Percentiles rank a stretch among this genome's conserved stretches.
These are phyloP conservation scores for Zophobas atratus DNA, from an alignment of 1,140 invertebrate genomes.

Conservation along the genomic window DNA sequence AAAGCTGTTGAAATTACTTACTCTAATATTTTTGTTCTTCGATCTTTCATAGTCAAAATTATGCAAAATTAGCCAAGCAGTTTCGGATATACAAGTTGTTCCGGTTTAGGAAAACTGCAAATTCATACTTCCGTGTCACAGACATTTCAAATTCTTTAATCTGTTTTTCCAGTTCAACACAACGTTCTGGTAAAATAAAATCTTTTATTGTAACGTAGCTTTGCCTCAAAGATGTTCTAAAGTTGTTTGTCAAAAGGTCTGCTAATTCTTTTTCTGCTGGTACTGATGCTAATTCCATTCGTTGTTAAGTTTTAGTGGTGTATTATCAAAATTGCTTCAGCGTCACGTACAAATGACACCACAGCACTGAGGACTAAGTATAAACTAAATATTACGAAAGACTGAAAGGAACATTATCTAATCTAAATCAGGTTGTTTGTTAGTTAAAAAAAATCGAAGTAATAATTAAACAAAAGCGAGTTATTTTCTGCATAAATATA, in stretches of 20 bases:
- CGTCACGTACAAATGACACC: too few relatives aligned
- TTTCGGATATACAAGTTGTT: constrained; percentile 90
- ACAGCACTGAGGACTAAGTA: too few relatives aligned
- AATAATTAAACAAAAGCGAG: too few relatives aligned
- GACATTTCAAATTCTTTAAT: constrained; percentile 1
- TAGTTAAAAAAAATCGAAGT: too few relatives aligned
- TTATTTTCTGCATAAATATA: too few relatives aligned
- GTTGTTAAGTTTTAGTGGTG: too few relatives aligned
- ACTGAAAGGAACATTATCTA: too few relatives aligned
- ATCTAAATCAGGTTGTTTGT: too few relatives aligned
- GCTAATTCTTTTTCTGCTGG: constrained; percentile 1
- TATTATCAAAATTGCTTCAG: too few relatives aligned
- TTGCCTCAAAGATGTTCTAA: background rate
- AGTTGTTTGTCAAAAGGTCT: background rate
- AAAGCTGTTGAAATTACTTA: background rate
- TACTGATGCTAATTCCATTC: background rate
- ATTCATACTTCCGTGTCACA: constrained; percentile 56
- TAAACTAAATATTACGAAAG: too few relatives aligned
- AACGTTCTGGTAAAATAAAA: constrained; percentile 2
- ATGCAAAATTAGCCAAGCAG: constrained; percentile 88
- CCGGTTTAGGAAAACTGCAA: constrained; percentile 68
- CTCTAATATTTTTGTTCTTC: constrained; percentile 65
- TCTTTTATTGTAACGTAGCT: background rate
- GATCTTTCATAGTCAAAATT: constrained; percentile 83
- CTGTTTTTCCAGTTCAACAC: background rate